Percentiles rank a stretch among this genome's conserved stretches.
These are phyloP conservation scores for Volucella bombylans DNA, from an alignment of 2,888 invertebrate genomes.

Conservation along the genomic window DNA sequence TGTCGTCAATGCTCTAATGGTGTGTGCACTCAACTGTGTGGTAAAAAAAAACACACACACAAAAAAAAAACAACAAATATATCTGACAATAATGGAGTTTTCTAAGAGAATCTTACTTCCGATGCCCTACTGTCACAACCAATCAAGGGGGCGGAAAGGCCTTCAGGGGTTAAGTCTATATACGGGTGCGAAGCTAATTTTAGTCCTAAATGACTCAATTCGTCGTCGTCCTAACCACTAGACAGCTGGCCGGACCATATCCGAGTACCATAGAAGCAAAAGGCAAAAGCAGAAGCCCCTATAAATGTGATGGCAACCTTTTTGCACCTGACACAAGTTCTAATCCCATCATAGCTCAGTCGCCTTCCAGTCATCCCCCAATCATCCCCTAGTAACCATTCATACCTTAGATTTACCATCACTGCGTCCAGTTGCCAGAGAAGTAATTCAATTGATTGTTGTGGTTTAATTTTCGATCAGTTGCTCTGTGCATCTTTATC, in stretches of 20 bases:
- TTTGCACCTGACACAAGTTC: conserved; percentile 60
- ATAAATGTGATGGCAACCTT: conserved; percentile 16
- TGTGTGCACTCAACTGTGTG: conserved; percentile 67
- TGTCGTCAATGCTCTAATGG: conserved; percentile 62
- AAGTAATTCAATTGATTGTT: conserved; percentile 73
- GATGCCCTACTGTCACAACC: conserved; percentile 59
- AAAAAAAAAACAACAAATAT: not conserved
- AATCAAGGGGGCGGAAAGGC: conserved; percentile 39
- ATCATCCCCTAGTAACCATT: not conserved
- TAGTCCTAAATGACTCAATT: conserved; percentile 70
- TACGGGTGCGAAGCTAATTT: conserved; percentile 70
- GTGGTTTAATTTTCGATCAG: conserved; percentile 72
- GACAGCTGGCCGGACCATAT: conserved; percentile 55
- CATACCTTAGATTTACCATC: not conserved
- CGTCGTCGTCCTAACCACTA: conserved; percentile 17
- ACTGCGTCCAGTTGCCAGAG: conserved; percentile 43
- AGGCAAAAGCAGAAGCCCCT: not conserved
- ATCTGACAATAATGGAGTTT: not conserved
- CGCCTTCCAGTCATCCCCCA: not conserved
- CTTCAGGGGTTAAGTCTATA: conserved; percentile 25
- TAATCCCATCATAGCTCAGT: conserved; percentile 34
- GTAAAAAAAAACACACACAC: conserved; percentile 34
- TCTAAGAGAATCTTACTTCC: conserved; percentile 71
- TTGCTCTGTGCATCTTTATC: conserved; percentile 40
- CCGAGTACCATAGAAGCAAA: conserved; percentile 31